Evolutionary conservation across 1,140 invertebrate species (phyloP), one percentile per base, ranked within the genome.

Genomic region (Battus philenor): DNA sequence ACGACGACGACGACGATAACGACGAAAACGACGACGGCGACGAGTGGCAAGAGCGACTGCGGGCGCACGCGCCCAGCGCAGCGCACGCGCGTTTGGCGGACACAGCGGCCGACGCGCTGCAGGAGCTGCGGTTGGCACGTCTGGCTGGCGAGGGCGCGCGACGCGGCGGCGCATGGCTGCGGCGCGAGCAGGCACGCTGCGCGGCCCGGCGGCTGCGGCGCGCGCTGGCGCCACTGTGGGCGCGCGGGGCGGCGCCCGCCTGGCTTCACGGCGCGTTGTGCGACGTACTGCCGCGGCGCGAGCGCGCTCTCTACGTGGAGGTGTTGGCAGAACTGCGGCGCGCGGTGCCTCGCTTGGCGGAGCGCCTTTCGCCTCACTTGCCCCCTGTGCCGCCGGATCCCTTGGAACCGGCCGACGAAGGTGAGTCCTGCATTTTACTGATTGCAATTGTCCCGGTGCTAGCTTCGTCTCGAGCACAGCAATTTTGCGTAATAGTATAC

Each of bases 261-360:
- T 68, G 63, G 67, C 47, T 68, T 22, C 61, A 64, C 41, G 38
- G 51, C 17, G 43, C 58, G 43, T 44, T 72, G 32, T 8, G 7
- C 16, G 52, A 55, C 4, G 26, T 44, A 4, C 48, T 62, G 47
- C 61, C 66, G 33, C 36, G 36, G 12, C 5, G 32, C 10, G 13
- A 33, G 36, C 52, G 53, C 12, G 27, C 34, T 1, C 38, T 58
- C 5, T 67, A 65, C 51, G 57, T 47, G 5, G 61, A 54, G 38
- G 26, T 52, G 39, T 2, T 48, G 18, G 24, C 30, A 4, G 59
- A 62, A 50, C 51, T 68, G 50, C 34, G 50, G 2, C 61, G 69
- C 29, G 41, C 54, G 11, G 57, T 52, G 18, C 63, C 69, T 11
- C 56, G 57, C 0, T 57, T 69, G 8, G 63, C 63, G n/a, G 63